Base-by-base conservation (phyloP, 2,113 vertebrate species). In the Crypturellus undulatus region DNA sequence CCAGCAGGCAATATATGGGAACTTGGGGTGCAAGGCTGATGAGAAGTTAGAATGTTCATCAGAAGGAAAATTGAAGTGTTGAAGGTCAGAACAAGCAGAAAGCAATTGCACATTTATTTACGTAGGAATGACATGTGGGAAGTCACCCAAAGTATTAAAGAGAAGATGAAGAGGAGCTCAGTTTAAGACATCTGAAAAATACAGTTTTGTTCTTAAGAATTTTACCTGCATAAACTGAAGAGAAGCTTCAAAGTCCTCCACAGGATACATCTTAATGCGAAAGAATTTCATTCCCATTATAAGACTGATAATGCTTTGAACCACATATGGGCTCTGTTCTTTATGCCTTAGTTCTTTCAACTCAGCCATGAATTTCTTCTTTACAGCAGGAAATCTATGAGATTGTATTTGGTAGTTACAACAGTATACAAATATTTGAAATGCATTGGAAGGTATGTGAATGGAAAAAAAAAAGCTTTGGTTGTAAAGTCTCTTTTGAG, bases 251-350 rank as follows among this genome's bases (percentile, higher is more conserved):
- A 99, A 99, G 97, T 99, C 99, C 89, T 99, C 99, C 93, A 99
- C 99, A 1, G 99, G 99, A 95, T 99, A 99, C 99, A 99, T 99
- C 98, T 99, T 99, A 92, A 99, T 99, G 79, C 99, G 98, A 94
- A 99, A 99, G 97, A 99, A 99, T 96, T 99, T 99, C 97, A 99
- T 99, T 58, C 99, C 99, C 99, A 99, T 99, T 95, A 99, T 99
- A 93, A 99, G 98, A 96, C 99, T 99, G 98, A 99, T 99, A 96
- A 99, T 99, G 93, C 99, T 99, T 96, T 99, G 99, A 86, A 99
- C 98, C 40, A 99, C 97, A 5, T 99, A 99, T 0, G 99, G 99
- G 90, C 97, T 99, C 97, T 99, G 99, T 60, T 99, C 99, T 97
- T 99, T 99, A 89, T 99, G 99, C 28, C 99, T 97, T 68, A 99